A percentile compares a stretch with the other conserved stretches of the same genome.
Evolutionary conservation across 2,888 invertebrate species (phyloP).

Genomic region (Aquatica leii): DNA sequence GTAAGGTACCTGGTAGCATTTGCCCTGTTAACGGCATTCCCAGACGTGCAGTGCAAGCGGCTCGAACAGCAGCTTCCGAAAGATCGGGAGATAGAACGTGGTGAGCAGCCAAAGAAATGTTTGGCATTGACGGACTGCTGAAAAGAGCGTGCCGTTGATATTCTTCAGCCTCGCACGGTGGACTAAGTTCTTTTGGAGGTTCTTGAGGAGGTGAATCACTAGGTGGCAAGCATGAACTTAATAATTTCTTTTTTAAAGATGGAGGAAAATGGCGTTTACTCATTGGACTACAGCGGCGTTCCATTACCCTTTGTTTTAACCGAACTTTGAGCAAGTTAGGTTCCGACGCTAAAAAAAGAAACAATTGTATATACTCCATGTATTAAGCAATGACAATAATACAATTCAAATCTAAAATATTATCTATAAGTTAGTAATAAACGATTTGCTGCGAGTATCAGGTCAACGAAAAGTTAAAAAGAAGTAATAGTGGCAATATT

Average conservation of each 20-base stretch:
- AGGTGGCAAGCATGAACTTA: constrained; percentile 67
- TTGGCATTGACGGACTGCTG: constrained; percentile 96
- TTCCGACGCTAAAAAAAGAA: constrained; percentile 80
- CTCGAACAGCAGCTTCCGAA: constrained; percentile 82
- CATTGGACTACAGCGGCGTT: constrained; percentile 92
- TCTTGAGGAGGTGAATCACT: constrained; percentile 69
- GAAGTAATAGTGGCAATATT: too few species aligned
- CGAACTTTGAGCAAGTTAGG: constrained; percentile 95
- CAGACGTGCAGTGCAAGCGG: constrained; percentile 72
- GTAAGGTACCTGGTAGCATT: constrained; percentile 72
- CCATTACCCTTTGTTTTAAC: constrained; percentile 93
- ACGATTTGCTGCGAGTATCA: too few species aligned
- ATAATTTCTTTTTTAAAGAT: constrained; percentile 76
- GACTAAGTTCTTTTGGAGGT: constrained; percentile 66
- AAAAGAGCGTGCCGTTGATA: constrained; percentile 77
- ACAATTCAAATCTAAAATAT: too few species aligned
- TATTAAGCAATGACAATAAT: too few species aligned
- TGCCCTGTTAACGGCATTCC: constrained; percentile 73
- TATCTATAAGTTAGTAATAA: too few species aligned
- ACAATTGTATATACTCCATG: background rate
- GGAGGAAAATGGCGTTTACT: constrained; percentile 81
- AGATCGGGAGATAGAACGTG: constrained; percentile 63
- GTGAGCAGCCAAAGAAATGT: constrained; percentile 82
- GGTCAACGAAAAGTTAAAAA: too few species aligned
- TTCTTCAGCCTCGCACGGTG: constrained; percentile 70